Evolutionary conservation across 2,888 invertebrate species (phyloP), one percentile per base, ranked within the genome.

Genomic region (Ichneumon xanthorius): DNA sequence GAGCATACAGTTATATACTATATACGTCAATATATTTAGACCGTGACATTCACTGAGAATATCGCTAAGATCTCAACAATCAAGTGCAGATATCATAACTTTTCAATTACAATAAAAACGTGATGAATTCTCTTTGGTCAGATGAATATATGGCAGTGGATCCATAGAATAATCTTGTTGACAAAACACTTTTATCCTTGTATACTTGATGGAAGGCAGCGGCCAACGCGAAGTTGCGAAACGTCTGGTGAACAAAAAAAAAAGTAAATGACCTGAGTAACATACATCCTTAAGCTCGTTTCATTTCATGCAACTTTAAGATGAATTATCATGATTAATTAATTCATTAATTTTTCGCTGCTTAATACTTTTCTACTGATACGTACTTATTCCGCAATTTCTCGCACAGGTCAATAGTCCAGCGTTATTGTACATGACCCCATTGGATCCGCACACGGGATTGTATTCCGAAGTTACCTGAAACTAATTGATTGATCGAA

Each of bases 361-460:
- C 1, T 30, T 77, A 11, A 37, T 7, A 22, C n/a, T 45, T 14
- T 48, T 37, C 2, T 45, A 33, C 4, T n/a, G n/a, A 73, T 50
- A 81, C 85, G 33, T 77, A 93, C 92, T 70, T 82, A 67, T 87
- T 40, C 92, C 93, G 68, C 92, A 93, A 2, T 6, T 7, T 30
- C n/a, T 1, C 0, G 91, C 90, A 72, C 92, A 93, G 7, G 4
- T 70, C 9, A 93, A 55, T 22, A 33, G 73, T 68, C 91, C 92
- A 14, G 90, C 90, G 88, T 92, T 93, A 0, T 40, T 61, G 65
- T 93, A 93, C 0, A 73, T 61, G 0, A 82, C 48, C 4, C 81
- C 83, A 73, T 93, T 90, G 16, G 90, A 79, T 6, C 92, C 93
- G 45, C 93, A 93, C 26, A 93, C 89, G 22, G 92, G 93, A 88